phyloP scores from a whole-genome alignment of 2,113 vertebrate genomes.

The Ginglymostoma cirratum region DNA sequence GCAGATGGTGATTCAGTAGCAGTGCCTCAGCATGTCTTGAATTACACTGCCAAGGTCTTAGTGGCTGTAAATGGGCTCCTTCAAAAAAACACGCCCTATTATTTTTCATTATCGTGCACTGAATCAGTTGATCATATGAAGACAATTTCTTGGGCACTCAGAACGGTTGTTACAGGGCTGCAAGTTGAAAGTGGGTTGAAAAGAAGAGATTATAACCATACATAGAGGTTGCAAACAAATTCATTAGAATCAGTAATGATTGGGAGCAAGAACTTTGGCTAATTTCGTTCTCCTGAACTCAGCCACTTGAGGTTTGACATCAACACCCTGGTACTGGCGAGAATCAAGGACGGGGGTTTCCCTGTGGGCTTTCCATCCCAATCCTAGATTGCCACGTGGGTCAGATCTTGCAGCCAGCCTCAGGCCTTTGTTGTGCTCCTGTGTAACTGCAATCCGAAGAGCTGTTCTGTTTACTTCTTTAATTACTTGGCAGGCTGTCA shows the following conservation, averaged over 20 bases:
- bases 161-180: background rate
- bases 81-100: conserved; percentile 20
- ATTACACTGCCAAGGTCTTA: background rate
- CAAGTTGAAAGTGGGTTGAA: background rate
- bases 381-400: background rate
- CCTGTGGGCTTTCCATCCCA: background rate
- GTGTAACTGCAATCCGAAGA: background rate
- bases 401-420: background rate
- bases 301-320: too few relatives aligned
- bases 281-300: too few relatives aligned
- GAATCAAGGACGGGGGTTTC: background rate
- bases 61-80: background rate
- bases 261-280: too few relatives aligned
- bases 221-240: background rate
- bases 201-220: background rate
- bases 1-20: background rate
- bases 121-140: background rate
- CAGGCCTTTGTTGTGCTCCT: background rate
- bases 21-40: background rate
- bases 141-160: background rate
- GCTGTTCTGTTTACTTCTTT: background rate
- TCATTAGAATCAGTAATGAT: too few relatives aligned
- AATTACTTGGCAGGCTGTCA: background rate
- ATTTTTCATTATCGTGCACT: background rate
- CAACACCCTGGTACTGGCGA: background rate